Base-by-base conservation (phyloP, 1,140 invertebrate genomes). In the Papilio glaucus region DNA sequence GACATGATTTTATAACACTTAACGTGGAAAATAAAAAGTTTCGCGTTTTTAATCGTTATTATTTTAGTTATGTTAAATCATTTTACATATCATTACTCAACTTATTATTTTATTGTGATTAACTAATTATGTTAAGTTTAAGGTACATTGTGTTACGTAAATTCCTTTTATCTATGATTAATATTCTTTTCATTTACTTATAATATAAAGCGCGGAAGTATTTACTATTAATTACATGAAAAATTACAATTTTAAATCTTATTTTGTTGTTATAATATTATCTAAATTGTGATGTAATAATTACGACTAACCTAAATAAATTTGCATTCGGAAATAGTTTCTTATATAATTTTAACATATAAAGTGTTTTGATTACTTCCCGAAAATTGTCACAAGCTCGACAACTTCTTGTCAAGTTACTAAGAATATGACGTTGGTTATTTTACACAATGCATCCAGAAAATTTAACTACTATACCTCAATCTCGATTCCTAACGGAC, bases 321-420 rank as follows among this genome's bases (percentile, higher is more conserved):
- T 57, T 57, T 57, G 49, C 49, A 57, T 57, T 57, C 49, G 49
- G 21, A 24, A 57, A 57, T 24, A 57, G 18, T 57, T 57, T 57
- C 18, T 57, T 57, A 57, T 57, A 57, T 57, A 57, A 57, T 57
- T 49, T 24, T 0, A 49, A 10, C 9, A 57, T 12, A 24, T 18
- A 15, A 41, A 41, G 1, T 57, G 18, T 53, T 24, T 24, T 53
- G 1, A 53, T 53, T 21, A 21, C 9, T 53, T 53, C 3, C 21
- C 49, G 0, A 2, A 13, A 53, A 53, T 24, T 10, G 4, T 0
- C 3, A 33, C 29, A 33, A 33, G 2, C 29, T 33, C 2, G 2
- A 33, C 29, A 3, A 6, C 6, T 6, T 33, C 18, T 26, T 13
- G 2, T 24, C 9, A 9, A 45, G 18, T 21, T 7, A 45, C n/a